These are phyloP conservation scores for Macaca fascicularis DNA, from an alignment of 2,113 vertebrate genomes.

Conservation along the genomic window T2T-MFA8v1.1 NC_088385.1:87781001-87781500, in stretches of 20 bases:
- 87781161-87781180: not conserved
- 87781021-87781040: not conserved
- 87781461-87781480: not conserved
- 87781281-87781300: not conserved
- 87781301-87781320: not conserved
- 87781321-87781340: not conserved
- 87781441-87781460: not conserved
- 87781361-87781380: not conserved
- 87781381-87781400: not conserved
- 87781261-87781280: not conserved
- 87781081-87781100: not conserved
- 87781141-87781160: not conserved
- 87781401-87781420: not conserved
- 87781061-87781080: not conserved
- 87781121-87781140: not conserved
- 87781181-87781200: not conserved
- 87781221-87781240: not conserved
- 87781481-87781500: not conserved
- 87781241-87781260: not conserved
- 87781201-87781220: not conserved
- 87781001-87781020: not conserved
- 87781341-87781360: not conserved
- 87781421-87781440: not conserved
- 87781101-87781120: not conserved
- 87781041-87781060: not conserved